Percentiles rank a stretch among this genome's conserved stretches.
These are phyloP conservation scores for Labroides dimidiatus DNA, from an alignment of 2,797 vertebrate species.

Conservation along the genomic window DNA sequence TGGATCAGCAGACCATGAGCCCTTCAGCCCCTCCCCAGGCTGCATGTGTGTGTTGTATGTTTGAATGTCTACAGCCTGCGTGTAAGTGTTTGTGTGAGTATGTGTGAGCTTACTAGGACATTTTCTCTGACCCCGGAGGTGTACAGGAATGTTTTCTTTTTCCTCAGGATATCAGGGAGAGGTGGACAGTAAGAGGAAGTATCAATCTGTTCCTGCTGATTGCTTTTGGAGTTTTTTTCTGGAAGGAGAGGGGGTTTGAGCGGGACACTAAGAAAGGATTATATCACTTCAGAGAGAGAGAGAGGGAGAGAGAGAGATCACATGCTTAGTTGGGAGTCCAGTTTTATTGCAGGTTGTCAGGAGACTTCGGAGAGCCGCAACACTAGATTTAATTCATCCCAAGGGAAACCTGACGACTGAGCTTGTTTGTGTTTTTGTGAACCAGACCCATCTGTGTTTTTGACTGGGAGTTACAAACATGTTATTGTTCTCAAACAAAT, in stretches of 20 bases:
- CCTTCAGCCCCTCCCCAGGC: conserved; percentile 62
- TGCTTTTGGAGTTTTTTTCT: conserved; percentile 35
- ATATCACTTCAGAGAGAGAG: conserved; percentile 29
- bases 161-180: conserved; percentile 59
- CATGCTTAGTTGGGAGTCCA: conserved; percentile 36
- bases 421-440: conserved; percentile 61
- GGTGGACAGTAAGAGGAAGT: conserved; percentile 41
- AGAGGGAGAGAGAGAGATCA: conserved; percentile 36
- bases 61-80: conserved; percentile 48
- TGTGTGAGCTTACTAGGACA: conserved; percentile 49
- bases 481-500: conserved; percentile 76
- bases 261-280: conserved; percentile 29
- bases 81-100: conserved; percentile 47
- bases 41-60: conserved; percentile 47
- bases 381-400: conserved; percentile 34
- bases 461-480: conserved; percentile 64
- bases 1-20: conserved; percentile 61
- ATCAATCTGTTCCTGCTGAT: conserved; percentile 33
- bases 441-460: conserved; percentile 59
- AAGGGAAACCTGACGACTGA: conserved; percentile 29
- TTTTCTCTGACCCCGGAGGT: conserved; percentile 55
- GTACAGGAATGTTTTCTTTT: conserved; percentile 63
- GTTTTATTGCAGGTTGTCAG: conserved; percentile 26
- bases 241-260: conserved; percentile 54
- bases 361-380: conserved; percentile 23